These are phyloP conservation scores for Meiosimyza decipiens DNA, from an alignment of 2,888 invertebrate species.

Conservation along the genomic window DNA sequence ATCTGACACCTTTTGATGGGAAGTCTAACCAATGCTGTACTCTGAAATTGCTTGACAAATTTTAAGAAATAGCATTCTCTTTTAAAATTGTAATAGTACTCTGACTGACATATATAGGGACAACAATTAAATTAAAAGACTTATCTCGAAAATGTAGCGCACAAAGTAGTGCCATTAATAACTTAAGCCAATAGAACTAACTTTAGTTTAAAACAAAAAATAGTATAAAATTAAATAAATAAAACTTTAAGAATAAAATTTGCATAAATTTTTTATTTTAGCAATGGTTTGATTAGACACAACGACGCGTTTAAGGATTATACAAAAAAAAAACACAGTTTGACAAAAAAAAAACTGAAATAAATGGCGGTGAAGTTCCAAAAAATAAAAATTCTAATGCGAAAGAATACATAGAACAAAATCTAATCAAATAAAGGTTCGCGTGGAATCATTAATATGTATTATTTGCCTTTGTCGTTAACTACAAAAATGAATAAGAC, in stretches of 20 bases:
- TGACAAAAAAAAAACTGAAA: not conserved
- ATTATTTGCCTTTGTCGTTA: slow-evolving; percentile 2
- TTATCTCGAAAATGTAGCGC: slow-evolving; percentile 15
- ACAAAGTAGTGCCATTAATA: slow-evolving; percentile 15
- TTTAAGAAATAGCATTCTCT: too few species aligned
- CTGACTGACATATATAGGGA: too few species aligned
- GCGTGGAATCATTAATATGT: slow-evolving; percentile 14
- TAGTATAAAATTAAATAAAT: slow-evolving; percentile 56
- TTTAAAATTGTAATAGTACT: too few species aligned
- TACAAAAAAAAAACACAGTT: slow-evolving; percentile 34
- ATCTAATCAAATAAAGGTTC: slow-evolving; percentile 11
- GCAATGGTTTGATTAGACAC: slow-evolving; percentile 40
- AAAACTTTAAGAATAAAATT: slow-evolving; percentile 53
- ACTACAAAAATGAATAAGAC: slow-evolving; percentile 42
- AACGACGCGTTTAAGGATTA: slow-evolving; percentile 39
- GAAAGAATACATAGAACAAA: not conserved
- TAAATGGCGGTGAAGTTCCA: slow-evolving; percentile 1
- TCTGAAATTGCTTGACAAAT: too few species aligned
- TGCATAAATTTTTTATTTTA: slow-evolving; percentile 52
- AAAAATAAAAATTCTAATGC: not conserved
- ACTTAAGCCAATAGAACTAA: not conserved
- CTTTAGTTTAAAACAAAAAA: slow-evolving; percentile 11
- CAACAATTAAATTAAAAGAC: not conserved
- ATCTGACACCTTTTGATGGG: too few species aligned
- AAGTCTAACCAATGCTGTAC: too few species aligned